phyloP scores from a whole-genome alignment of 2,888 invertebrate species.

The Drosophila barbarae region DNA sequence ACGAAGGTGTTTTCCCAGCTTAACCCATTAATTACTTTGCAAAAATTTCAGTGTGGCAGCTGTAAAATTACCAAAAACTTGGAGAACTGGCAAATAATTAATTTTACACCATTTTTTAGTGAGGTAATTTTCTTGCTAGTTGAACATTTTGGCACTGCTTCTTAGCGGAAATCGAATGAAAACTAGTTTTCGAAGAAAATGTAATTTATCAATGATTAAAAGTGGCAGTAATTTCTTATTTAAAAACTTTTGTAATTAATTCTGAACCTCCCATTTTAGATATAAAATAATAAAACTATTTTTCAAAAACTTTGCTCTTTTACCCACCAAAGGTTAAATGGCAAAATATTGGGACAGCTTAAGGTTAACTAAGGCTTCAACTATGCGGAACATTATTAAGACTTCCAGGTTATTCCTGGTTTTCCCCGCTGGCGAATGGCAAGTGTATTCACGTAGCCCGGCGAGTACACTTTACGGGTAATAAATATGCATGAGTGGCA shows the following conservation, averaged over 20 bases:
- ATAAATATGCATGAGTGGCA: conserved; percentile 62
- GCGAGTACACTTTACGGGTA: conserved; percentile 37
- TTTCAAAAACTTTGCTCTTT: background rate
- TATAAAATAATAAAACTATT: background rate
- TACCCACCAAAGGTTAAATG: background rate
- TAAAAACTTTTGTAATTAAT: background rate
- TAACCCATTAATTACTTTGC: conserved; percentile 22
- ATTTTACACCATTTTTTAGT: conserved; percentile 1
- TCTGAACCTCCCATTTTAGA: background rate
- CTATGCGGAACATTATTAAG: conserved; percentile 11
- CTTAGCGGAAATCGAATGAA: background rate
- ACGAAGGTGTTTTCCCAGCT: background rate
- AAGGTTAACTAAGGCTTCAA: conserved; percentile 11
- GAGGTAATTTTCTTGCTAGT: background rate
- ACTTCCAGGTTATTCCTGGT: background rate
- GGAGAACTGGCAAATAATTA: background rate
- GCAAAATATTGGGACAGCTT: conserved; percentile 10
- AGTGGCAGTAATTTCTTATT: background rate
- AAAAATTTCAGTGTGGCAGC: conserved; percentile 1
- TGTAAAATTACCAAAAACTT: conserved; percentile 7
- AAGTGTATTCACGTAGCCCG: conserved; percentile 16
- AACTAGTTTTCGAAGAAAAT: background rate
- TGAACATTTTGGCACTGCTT: background rate
- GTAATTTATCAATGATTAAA: background rate
- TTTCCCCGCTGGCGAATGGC: background rate